Percentiles rank a stretch among this genome's conserved stretches.
These are phyloP conservation scores for Electrona antarctica DNA, from an alignment of 2,113 vertebrate species.

Conservation along the genomic window DNA sequence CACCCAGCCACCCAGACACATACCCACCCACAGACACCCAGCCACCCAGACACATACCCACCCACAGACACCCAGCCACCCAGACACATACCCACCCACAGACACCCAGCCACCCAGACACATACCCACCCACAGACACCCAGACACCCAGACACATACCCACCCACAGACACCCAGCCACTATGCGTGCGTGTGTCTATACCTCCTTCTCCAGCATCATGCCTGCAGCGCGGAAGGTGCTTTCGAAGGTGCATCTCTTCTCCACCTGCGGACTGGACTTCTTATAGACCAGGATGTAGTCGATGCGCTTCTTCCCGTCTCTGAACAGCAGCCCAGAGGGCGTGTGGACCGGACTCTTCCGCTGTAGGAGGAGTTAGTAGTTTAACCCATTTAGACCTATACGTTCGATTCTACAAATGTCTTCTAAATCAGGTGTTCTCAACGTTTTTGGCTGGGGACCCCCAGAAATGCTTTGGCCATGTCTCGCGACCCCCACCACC, in stretches of 20 bases:
- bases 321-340: conserved; percentile 89
- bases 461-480: too few relatives aligned
- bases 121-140: too few relatives aligned
- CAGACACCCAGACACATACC: too few relatives aligned
- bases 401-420: not conserved
- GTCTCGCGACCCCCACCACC: too few relatives aligned
- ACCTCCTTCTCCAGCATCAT: conserved; percentile 98
- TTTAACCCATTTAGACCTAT: not conserved
- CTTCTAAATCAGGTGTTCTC: not conserved
- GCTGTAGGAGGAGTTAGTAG: conserved; percentile 49
- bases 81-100: too few relatives aligned
- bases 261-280: conserved; percentile 94
- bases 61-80: too few relatives aligned
- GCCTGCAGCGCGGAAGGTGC: conserved; percentile 94
- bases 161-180: too few relatives aligned
- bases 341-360: conserved; percentile 76
- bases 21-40: too few relatives aligned
- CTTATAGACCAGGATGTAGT: conserved; percentile 98
- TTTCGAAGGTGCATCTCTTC: conserved; percentile 97
- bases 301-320: conserved; percentile 95
- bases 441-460: too few relatives aligned
- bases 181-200: not conserved
- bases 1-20: too few relatives aligned
- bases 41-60: too few relatives aligned
- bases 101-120: too few relatives aligned